Evolutionary conservation across 2,888 invertebrate genomes (phyloP), one percentile per base, ranked within the genome.

Genomic region (Uropetala carovei): DNA sequence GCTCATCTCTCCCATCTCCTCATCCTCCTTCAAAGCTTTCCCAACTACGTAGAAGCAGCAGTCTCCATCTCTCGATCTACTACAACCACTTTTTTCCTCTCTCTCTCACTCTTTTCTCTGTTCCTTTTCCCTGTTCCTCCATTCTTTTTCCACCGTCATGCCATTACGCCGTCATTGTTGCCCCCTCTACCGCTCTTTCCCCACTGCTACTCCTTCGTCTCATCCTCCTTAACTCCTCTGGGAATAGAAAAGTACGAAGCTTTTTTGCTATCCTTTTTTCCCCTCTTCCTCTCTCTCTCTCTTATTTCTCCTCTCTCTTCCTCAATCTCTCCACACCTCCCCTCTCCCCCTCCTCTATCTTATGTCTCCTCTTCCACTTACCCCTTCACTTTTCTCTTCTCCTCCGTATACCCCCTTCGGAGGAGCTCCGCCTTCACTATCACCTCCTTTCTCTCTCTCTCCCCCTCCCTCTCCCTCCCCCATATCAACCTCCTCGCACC

Each of bases 341-440:
- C 4, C 4, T 27, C 18, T n/a, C 30, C 81, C 3, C 10, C 9
- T 2, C 13, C 82, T 7, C 30, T 43, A 4, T 43, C 43, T 5
- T n/a, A 16, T 30, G 27, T 30, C 60, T 59, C 10, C 27, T n/a
- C 11, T 22, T 85, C 85, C 85, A 85, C 58, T 85, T 57, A 16
- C 58, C 14, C 58, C 75, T 13, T n/a, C 75, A 16, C 57, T 30
- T 43, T 30, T 56, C 84, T 9, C 83, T 18, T 9, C 83, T 18
- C 43, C 10, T 57, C 83, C 83, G 14, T n/a, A 30, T n/a, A 27
- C 9, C 8, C 43, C 43, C 82, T 56, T 16, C 43, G 56, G 16
- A 64, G 18, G 18, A 83, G 43, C 43, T 83, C 83, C 43, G 43
- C 43, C 83, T 56, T 83, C 83, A 83, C 83, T 57, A 83, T 56